Base-by-base conservation (phyloP, 2,113 vertebrate genomes). In the Echinops telfairi region DNA sequence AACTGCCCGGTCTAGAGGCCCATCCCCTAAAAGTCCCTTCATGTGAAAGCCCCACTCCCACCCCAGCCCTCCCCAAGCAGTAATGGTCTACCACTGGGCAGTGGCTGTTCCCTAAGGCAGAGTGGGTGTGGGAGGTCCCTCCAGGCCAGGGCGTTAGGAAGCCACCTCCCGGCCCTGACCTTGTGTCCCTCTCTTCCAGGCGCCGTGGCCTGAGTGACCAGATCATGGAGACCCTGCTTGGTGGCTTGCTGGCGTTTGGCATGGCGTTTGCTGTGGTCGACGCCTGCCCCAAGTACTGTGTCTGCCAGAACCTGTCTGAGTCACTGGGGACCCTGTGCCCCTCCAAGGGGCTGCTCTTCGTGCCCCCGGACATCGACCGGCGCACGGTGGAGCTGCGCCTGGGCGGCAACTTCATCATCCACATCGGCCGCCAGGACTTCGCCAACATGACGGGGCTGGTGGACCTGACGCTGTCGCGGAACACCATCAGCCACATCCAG, bases 231-330 rank as follows among this genome's bases (percentile, higher is more conserved):
- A 99, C 99, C 98, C 98, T 99, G 98, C 98, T 99, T 98, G 98
- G 98, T 94, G 97, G 98, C 97, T 98, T 99, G 98, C 98, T 99
- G 98, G 98, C 99, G 86, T 98, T 99, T 98, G 99, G 99, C 99
- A 99, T 98, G 97, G 98, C 98, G 94, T 96, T 97, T 95, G 98
- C 98, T 36, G 98, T 98, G 96, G 99, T 98, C 94, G 98, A 98
- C 1, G 99, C 99, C 97, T 99, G 99, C 98, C 99, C 99, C 96
- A 99, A 99, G 98, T 99, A 99, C 71, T 99, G 99, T 83, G 99
- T 99, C 96, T 99, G 99, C 97, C 99, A 99, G 98, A 99, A 99
- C 97, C 98, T 99, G 82, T 99, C 99, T 57, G 99, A 99, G 97
- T 99, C 99, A n/a, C 97, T 99, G 93, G 99, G 99, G 38, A 99